Evolutionary conservation across 2,797 vertebrate species (phyloP), one percentile per base, ranked within the genome.

Genomic region (Acipenser oxyrinchus): DNA sequence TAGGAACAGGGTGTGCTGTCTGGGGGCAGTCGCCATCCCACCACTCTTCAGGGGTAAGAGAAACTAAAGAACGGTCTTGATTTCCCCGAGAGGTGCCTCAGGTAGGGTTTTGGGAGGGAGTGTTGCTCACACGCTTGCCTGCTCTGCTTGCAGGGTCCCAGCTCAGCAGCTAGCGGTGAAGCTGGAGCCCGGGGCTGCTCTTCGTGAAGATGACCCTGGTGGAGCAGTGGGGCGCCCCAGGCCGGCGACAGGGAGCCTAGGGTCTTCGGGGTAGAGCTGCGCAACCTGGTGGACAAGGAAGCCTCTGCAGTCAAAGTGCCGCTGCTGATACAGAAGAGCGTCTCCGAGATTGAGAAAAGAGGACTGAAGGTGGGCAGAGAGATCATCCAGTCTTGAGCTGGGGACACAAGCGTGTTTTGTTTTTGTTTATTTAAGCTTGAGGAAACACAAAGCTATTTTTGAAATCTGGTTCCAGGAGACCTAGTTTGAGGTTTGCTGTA

Each of bases 241-340:
- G 78, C 67, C 0, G 52, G 3, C 13, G 71, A 74, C 7, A 66
- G 72, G 3, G 82, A 86, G n/a, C 87, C 89, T 0, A 83, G 79
- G 0, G 93, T 95, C 51, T 95, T 96, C 1, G 92, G 94, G 1
- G 83, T 93, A 10, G 90, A 93, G 4, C 79, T 95, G 73, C 83
- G 86, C 4, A 84, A 75, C 11, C 87, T 96, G 73, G 92, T 95
- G 82, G 90, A 93, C 65, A 86, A 89, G 64, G 94, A 96, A 74
- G 76, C 71, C 3, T 71, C 82, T 0, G 64, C 79, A 0, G 48
- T 76, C 61, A 83, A 81, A 0, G 86, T 95, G 15, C 93, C 94
- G 0, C 76, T 94, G 18, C 82, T 96, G 68, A 92, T 95, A 75
- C 91, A 92, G 77, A 95, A 94, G 59, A 89, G 86, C 0, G 87